Evolutionary conservation across 2,888 invertebrate genomes (phyloP).

Genomic region (Chrysina gloriosa): DNA sequence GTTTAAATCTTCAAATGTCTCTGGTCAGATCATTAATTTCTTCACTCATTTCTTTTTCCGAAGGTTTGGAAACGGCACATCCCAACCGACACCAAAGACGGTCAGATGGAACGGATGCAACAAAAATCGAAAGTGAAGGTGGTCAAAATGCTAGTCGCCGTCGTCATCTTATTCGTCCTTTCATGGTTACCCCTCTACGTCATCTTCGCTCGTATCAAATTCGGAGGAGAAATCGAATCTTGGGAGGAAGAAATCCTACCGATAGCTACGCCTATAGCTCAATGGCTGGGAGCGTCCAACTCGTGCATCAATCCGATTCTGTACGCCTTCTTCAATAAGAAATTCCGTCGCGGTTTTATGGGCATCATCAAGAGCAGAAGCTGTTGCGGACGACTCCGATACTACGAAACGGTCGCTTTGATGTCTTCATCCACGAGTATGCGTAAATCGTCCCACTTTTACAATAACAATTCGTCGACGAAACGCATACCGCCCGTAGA

Average conservation of each 20-base stretch:
- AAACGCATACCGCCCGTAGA: conserved; percentile 62
- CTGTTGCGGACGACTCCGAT: conserved; percentile 86
- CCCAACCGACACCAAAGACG: conserved; percentile 91
- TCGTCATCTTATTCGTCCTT: conserved; percentile 91
- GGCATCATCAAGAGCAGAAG: conserved; percentile 87
- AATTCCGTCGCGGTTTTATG: conserved; percentile 89
- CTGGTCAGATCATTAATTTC: too few species aligned
- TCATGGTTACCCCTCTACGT: conserved; percentile 94
- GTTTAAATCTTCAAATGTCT: too few species aligned
- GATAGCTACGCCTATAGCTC: conserved; percentile 87
- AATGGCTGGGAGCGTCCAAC: conserved; percentile 93
- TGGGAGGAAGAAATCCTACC: conserved; percentile 86
- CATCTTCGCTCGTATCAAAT: conserved; percentile 87
- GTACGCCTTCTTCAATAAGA: conserved; percentile 95
- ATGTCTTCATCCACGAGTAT: conserved; percentile 89
- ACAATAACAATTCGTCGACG: conserved; percentile 72
- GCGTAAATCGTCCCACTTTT: conserved; percentile 87
- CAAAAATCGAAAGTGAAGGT: conserved; percentile 95
- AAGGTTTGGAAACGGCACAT: conserved; percentile 83
- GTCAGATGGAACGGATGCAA: conserved; percentile 91
- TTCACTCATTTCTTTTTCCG: too few species aligned
- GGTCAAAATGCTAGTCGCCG: conserved; percentile 93
- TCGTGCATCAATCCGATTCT: conserved; percentile 95
- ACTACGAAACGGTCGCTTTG: conserved; percentile 88
- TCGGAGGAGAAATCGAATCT: conserved; percentile 78